Evolutionary conservation across 2,113 vertebrate genomes (phyloP), one percentile per base, ranked within the genome.

Genomic region (Lethenteron reissneri): DNA sequence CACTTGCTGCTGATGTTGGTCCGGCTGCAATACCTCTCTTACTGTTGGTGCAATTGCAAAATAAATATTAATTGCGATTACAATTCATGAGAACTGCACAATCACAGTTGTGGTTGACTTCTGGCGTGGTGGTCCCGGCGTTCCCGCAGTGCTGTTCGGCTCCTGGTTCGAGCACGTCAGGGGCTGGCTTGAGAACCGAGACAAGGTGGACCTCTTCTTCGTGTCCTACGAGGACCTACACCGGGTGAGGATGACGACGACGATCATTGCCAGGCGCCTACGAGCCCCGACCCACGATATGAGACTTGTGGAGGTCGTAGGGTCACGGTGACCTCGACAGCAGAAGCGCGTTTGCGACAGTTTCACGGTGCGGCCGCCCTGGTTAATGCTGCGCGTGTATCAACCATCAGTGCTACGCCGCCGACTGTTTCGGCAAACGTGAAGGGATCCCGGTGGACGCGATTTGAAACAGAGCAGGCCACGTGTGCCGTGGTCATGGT

Each of bases 101-200:
- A 68, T 19, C 15, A 15, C 19, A n/a, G 62, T 68, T 6, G 62
- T n/a, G 3, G 15, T 15, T 68, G 62, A 68, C 15, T 19, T n/a
- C 15, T 7, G 57, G 15, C 41, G 56, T 4, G 8, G 12, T 72
- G 4, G 2, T 9, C 12, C 41, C 72, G 71, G 72, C 41, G 74
- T 4, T 73, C 12, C 70, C 14, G 0, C 80, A 89, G 88, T 88
- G 75, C 74, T 78, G 70, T 88, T 79, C 2, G 86, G 88, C 12
- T 88, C 84, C 71, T 91, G 88, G 87, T 91, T 91, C 71, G 82
- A 88, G 21, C 88, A 91, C 1, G 9, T 88, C 71, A 87, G 83
- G 72, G 85, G 78, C 72, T 91, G 88, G 88, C 82, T 83, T 57
- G 74, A 74, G 72, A 80, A 82, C 72, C 74, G 57, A 58, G 75